phyloP scores from a whole-genome alignment of 2,113 vertebrate genomes.

The Psittacus erithacus region DNA sequence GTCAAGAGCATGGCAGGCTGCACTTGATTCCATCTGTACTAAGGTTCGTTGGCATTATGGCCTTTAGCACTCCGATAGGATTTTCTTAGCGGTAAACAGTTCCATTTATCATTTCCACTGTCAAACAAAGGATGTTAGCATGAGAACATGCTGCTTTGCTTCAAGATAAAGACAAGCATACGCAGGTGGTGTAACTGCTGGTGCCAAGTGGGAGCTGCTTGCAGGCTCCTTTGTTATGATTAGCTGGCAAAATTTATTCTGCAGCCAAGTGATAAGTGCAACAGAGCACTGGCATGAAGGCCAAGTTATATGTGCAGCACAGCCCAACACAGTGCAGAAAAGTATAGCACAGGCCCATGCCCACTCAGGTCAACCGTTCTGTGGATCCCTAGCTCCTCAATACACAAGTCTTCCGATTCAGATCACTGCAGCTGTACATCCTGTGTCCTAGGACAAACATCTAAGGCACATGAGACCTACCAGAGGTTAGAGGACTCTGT shows the following conservation, averaged over 20 bases:
- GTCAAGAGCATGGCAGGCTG: not conserved
- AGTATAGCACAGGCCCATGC: not conserved
- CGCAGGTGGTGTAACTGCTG: not conserved
- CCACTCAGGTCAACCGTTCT: not conserved
- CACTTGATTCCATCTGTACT: not conserved
- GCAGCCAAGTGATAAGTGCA: not conserved
- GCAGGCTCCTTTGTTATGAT: not conserved
- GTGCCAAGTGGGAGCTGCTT: not conserved
- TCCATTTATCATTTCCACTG: not conserved
- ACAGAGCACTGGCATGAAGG: not conserved
- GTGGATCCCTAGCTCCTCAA: not conserved
- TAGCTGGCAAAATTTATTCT: not conserved
- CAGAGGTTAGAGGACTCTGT: not conserved
- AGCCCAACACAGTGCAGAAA: not conserved
- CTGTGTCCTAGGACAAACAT: not conserved
- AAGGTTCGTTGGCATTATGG: not conserved
- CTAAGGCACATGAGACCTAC: not conserved
- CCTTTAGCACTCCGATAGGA: not conserved
- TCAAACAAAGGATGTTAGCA: not conserved
- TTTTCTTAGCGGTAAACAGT: not conserved
- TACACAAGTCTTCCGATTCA: not conserved
- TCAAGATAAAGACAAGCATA: conserved; percentile 9
- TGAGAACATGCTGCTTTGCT: not conserved
- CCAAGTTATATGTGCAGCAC: not conserved
- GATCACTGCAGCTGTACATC: not conserved